A percentile compares a stretch with the other conserved stretches of the same genome.
phyloP scores from a whole-genome alignment of 2,888 invertebrate genomes.

The Caenorhabditis sp. region DNA sequence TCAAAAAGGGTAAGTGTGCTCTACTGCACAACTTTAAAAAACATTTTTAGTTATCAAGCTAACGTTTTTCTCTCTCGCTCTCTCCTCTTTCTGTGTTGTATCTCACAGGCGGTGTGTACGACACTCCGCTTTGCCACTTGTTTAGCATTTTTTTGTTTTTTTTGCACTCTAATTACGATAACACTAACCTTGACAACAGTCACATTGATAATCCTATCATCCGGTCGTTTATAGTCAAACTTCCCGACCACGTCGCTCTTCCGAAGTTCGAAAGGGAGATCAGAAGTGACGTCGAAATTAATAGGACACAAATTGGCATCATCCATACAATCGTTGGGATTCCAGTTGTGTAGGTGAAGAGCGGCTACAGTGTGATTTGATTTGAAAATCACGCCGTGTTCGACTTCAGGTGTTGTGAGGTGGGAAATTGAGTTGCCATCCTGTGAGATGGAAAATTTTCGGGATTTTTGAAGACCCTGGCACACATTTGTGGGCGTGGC shows the following conservation, averaged over 20 bases:
- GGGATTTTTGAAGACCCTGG: too few relatives aligned
- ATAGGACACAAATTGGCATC: conserved; percentile 19
- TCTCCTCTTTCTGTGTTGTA: too few relatives aligned
- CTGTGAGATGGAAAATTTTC: too few relatives aligned
- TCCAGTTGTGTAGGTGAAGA: conserved; percentile 7
- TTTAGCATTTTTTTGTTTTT: neutral
- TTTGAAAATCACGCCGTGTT: conserved; percentile 25
- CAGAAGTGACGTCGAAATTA: conserved; percentile 11
- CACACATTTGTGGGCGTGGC: too few relatives aligned
- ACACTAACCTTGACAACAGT: conserved; percentile 9
- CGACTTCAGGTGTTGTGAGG: conserved; percentile 3
- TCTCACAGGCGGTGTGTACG: too few relatives aligned
- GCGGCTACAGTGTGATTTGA: conserved; percentile 24
- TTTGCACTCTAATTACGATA: too few relatives aligned
- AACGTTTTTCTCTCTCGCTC: too few relatives aligned
- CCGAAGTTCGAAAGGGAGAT: conserved; percentile 17
- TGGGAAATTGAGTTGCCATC: conserved; percentile 27
- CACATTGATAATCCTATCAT: conserved; percentile 20
- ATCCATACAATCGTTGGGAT: conserved; percentile 11
- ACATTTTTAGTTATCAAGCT: too few relatives aligned
- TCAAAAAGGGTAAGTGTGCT: too few relatives aligned
- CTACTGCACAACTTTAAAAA: too few relatives aligned
- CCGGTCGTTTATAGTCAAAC: conserved; percentile 17
- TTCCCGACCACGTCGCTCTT: conserved; percentile 12
- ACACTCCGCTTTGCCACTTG: too few relatives aligned